Percentiles rank a stretch among this genome's conserved stretches.
Conservation (phyloP, 2,113 vertebrate genomes). For the Oryctolagus cuniculus region mOryCun1.1 NC_091436.1:39646001-39646500, state of each 20-base stretch:
- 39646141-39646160: neutral
- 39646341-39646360: neutral
- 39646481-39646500: too few relatives aligned
- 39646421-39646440: neutral
- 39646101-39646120: neutral
- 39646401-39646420: conserved; percentile 18
- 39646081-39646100: neutral
- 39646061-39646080: neutral
- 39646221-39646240: neutral
- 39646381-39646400: neutral
- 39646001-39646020: neutral
- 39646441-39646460: too few relatives aligned
- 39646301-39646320: conserved; percentile 33
- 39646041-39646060: neutral
- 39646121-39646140: neutral
- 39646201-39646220: neutral
- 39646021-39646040: neutral
- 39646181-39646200: neutral
- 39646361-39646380: neutral
- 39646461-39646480: too few relatives aligned
- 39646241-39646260: neutral
- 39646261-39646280: conserved; percentile 15
- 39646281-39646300: neutral
- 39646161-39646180: neutral
- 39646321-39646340: neutral